Conservation (phyloP, 2,797 vertebrate genomes). For the Sebastes hubbsi region DNA sequence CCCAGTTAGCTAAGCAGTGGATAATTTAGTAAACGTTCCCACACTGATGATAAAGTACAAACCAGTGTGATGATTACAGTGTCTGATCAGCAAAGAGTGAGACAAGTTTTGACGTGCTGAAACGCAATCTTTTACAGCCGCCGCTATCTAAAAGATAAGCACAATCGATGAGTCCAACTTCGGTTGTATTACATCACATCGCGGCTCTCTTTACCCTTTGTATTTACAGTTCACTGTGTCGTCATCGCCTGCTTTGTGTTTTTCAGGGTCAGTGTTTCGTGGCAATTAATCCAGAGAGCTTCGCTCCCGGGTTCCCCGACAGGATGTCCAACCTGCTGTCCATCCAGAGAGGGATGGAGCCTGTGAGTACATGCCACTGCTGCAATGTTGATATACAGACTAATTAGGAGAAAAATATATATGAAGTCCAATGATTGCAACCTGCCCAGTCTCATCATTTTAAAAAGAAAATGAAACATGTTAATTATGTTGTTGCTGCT, state of each 20-base stretch:
- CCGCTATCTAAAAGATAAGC: slow-evolving; percentile 28
- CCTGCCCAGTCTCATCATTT: neutral
- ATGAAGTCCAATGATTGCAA: neutral
- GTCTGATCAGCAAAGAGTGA: neutral
- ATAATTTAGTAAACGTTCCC: neutral
- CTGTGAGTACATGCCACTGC: slow-evolving; percentile 72
- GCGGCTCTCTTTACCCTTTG: neutral
- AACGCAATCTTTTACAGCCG: neutral
- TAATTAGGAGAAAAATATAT: too few relatives aligned
- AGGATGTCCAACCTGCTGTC: slow-evolving; percentile 82
- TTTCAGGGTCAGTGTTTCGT: slow-evolving; percentile 85
- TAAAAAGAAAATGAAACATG: neutral
- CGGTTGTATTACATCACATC: neutral
- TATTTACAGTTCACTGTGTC: neutral
- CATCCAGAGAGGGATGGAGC: slow-evolving; percentile 76
- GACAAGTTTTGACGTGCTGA: neutral
- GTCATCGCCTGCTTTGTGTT: neutral
- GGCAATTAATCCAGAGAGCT: slow-evolving; percentile 81
- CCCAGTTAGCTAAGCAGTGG: neutral
- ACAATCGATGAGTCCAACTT: neutral
- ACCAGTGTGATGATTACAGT: neutral
- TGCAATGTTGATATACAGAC: neutral
- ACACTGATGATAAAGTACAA: neutral
- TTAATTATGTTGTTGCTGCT: neutral
- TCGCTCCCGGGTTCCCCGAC: slow-evolving; percentile 77